phyloP scores from a whole-genome alignment of 2,797 vertebrate species.

The Odontamblyopus lacepedii region DNA sequence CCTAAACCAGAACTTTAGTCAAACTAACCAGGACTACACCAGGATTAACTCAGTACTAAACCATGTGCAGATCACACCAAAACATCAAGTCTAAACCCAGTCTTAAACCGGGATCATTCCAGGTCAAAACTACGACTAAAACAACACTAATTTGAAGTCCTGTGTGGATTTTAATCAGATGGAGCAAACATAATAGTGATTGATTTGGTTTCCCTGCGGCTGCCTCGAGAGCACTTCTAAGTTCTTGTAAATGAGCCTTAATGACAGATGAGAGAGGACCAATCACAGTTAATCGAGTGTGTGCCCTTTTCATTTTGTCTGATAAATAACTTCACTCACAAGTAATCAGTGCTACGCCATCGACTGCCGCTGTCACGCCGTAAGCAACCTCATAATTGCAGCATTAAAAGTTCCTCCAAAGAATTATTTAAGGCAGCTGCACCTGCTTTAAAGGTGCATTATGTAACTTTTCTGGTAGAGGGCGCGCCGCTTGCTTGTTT shows the following conservation, averaged over 20 bases:
- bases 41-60: not conserved
- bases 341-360: conserved; percentile 16
- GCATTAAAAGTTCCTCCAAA: conserved; percentile 13
- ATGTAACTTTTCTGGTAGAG: no score
- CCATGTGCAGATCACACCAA: not conserved
- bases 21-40: not conserved
- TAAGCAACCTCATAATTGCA: conserved; percentile 11
- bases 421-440: conserved; percentile 4
- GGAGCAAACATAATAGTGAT: not conserved
- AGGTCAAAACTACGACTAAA: not conserved
- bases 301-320: conserved; percentile 26
- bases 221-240: conserved; percentile 5
- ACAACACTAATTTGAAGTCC: not conserved
- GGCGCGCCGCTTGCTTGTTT: no score
- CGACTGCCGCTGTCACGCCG: not conserved
- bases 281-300: conserved; percentile 23
- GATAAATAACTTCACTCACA: conserved; percentile 22
- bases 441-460: not conserved
- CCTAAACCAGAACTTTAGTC: not conserved
- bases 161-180: not conserved
- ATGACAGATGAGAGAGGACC: conserved; percentile 21
- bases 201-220: conserved; percentile 2
- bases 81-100: not conserved
- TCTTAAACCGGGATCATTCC: not conserved
- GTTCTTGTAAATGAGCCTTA: conserved; percentile 25